These are phyloP conservation scores for Ariopsis seemanni DNA, from an alignment of 2,113 vertebrate genomes.

Conservation along the genomic window DNA sequence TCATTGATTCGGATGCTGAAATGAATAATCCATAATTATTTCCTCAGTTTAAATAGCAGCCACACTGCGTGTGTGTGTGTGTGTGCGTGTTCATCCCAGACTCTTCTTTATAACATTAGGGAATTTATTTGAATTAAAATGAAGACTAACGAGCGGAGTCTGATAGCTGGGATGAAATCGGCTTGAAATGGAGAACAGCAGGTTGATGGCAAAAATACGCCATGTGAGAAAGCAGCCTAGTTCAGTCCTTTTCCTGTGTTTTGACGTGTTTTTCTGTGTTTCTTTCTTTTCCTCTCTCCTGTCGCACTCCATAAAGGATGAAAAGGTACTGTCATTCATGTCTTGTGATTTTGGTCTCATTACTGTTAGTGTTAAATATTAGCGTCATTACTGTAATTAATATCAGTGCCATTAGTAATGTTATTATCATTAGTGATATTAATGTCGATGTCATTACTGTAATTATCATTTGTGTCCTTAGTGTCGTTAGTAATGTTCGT, in stretches of 20 bases:
- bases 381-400: not conserved
- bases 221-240: not conserved
- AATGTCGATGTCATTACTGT: not conserved
- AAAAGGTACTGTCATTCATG: constrained; percentile 83
- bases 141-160: too few species aligned
- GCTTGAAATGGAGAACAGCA: too few species aligned
- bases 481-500: not conserved
- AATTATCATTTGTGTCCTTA: not conserved
- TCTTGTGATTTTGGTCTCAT: not conserved
- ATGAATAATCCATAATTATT: too few species aligned
- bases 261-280: constrained; percentile 57
- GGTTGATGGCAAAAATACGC: too few species aligned
- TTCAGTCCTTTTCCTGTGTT: constrained; percentile 1
- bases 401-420: not conserved
- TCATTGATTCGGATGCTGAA: too few species aligned
- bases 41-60: too few species aligned
- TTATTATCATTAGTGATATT: not conserved
- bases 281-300: constrained; percentile 75
- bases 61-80: too few species aligned
- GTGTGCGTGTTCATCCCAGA: too few species aligned
- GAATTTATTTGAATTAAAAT: too few species aligned
- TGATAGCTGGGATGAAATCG: too few species aligned
- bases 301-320: constrained; percentile 82
- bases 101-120: too few species aligned
- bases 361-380: not conserved